A percentile compares a stretch with the other conserved stretches of the same genome.
Evolutionary conservation across 2,797 vertebrate species (phyloP).

Genomic region (Lemur catta): DNA sequence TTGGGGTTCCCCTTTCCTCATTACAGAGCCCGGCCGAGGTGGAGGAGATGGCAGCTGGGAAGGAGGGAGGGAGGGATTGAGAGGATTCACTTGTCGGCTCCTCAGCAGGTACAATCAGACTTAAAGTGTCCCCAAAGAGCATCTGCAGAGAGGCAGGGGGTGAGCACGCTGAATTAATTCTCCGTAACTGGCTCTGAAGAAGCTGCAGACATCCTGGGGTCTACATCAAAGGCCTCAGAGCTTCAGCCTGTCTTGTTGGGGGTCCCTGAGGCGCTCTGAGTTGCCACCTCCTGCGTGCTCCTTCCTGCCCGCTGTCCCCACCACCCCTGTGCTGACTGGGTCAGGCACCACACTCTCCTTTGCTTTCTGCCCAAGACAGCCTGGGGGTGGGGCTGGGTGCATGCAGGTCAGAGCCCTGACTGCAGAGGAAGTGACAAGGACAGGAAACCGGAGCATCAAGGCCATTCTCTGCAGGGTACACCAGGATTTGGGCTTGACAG

Average conservation of each 20-base stretch:
- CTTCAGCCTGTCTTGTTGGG: background rate
- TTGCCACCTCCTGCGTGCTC: background rate
- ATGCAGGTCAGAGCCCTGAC: background rate
- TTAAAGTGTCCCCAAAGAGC: slow-evolving; percentile 69
- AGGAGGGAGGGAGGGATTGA: background rate
- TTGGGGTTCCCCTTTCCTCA: background rate
- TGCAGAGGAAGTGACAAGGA: background rate
- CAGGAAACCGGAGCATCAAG: background rate
- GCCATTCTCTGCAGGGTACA: background rate
- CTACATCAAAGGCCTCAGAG: slow-evolving; percentile 40
- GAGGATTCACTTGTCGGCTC: slow-evolving; percentile 44
- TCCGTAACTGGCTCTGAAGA: slow-evolving; percentile 54
- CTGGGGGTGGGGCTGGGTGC: background rate
- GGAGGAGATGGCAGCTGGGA: background rate
- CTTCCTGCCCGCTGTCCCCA: accelerated
- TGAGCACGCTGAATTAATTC: background rate
- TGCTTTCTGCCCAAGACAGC: background rate
- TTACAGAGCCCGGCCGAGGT: background rate
- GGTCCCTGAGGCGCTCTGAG: background rate
- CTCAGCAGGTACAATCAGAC: slow-evolving; percentile 61
- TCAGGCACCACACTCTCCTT: background rate
- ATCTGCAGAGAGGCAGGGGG: slow-evolving; percentile 60
- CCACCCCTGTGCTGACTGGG: accelerated
- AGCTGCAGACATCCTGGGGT: slow-evolving; percentile 26
- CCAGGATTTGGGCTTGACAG: background rate